Percentiles rank a stretch among this genome's conserved stretches.
Conservation (phyloP, 2,888 invertebrate species). For the Alcis repandata region DNA sequence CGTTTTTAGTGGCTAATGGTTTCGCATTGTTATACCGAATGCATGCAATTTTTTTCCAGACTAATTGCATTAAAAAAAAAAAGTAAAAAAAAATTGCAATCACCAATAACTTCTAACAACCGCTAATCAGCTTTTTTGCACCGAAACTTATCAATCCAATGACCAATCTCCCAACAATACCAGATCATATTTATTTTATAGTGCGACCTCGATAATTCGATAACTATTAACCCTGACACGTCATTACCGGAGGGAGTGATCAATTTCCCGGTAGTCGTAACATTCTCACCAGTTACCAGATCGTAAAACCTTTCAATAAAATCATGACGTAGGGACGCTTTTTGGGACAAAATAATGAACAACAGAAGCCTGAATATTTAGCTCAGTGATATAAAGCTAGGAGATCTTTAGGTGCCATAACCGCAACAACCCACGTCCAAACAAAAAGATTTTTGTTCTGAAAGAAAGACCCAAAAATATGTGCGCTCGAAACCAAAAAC, state of each 20-base stretch:
- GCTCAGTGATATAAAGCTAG: neutral
- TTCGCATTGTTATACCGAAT: too few relatives aligned
- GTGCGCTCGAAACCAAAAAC: too few relatives aligned
- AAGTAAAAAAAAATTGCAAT: too few relatives aligned
- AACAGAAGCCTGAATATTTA: conserved; percentile 8
- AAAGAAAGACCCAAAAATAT: neutral
- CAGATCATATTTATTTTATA: conserved; percentile 47
- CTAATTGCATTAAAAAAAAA: too few relatives aligned
- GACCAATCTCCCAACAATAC: conserved; percentile 27
- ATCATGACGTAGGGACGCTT: conserved; percentile 32
- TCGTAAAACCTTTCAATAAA: conserved; percentile 65
- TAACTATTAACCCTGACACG: conserved; percentile 53
- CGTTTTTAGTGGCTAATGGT: too few relatives aligned
- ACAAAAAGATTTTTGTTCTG: neutral
- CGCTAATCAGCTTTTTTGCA: neutral
- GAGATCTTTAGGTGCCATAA: neutral
- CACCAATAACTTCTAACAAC: neutral
- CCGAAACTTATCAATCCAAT: conserved; percentile 1
- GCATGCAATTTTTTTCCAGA: too few relatives aligned
- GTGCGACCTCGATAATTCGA: conserved; percentile 46
- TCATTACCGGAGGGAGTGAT: conserved; percentile 57
- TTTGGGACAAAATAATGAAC: conserved; percentile 11
- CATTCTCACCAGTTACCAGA: conserved; percentile 57
- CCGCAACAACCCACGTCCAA: neutral
- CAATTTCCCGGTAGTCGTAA: conserved; percentile 63